Conservation (phyloP, 2,113 vertebrate species). For the Cynocephalus volans region DNA sequence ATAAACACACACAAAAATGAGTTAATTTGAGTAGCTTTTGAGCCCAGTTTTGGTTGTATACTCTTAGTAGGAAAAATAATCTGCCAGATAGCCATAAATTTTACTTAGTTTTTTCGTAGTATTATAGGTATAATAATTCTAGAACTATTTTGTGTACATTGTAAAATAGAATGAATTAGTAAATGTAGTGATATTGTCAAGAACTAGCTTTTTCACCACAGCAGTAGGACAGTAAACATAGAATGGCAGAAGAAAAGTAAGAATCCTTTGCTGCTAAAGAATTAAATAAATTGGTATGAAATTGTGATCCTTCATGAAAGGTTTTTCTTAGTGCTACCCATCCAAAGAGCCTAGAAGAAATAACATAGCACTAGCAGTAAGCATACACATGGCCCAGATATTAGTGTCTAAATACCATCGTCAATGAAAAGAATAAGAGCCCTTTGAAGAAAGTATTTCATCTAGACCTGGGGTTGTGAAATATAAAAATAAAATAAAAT, state of each 20-base stretch:
- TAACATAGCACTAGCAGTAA: not conserved
- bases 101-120: not conserved
- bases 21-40: not conserved
- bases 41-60: not conserved
- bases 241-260: not conserved
- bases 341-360: not conserved
- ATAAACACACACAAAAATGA: not conserved
- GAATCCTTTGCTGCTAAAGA: not conserved
- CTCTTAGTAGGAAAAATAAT: not conserved
- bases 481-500: not conserved
- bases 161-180: not conserved
- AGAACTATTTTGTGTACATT: not conserved
- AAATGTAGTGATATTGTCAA: not conserved
- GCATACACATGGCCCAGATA: not conserved
- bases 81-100: not conserved
- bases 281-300: not conserved
- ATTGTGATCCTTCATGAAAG: not conserved
- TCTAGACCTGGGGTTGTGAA: not conserved
- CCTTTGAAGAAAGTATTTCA: not conserved
- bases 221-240: not conserved
- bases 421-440: not conserved
- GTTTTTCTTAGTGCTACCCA: not conserved
- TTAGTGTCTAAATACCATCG: not conserved
- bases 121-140: not conserved
- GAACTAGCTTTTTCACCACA: not conserved